phyloP scores from a whole-genome alignment of 2,113 vertebrate species.

The Apteryx mantelli region DNA sequence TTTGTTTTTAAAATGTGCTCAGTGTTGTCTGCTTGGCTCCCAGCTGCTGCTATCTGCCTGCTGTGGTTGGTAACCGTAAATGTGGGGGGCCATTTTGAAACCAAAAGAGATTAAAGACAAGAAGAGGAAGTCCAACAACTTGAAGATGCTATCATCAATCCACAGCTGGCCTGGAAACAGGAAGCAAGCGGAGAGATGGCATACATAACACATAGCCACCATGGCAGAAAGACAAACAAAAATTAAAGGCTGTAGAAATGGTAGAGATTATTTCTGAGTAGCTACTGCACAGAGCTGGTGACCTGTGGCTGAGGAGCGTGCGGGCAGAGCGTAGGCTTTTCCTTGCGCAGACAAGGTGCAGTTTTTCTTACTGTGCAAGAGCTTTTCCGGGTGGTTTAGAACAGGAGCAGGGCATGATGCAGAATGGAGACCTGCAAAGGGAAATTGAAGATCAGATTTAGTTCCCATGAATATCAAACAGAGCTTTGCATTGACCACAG shows the following conservation, averaged over 20 bases:
- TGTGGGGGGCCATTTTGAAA: conserved; percentile 67
- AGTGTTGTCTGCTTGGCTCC: neutral
- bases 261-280: neutral
- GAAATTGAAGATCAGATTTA: neutral
- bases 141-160: conserved; percentile 81
- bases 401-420: neutral
- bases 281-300: neutral
- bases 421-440: neutral
- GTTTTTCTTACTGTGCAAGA: neutral
- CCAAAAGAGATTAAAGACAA: conserved; percentile 74
- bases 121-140: conserved; percentile 81
- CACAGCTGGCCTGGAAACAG: conserved; percentile 79
- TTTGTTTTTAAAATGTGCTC: neutral
- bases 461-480: neutral
- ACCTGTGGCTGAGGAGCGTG: neutral
- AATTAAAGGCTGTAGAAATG: neutral
- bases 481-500: neutral
- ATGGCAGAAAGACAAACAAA: neutral
- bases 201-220: conserved; percentile 11
- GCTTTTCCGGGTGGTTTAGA: neutral
- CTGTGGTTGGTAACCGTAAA: conserved; percentile 74
- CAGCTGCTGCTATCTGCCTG: conserved; percentile 61
- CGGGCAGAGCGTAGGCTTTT: neutral
- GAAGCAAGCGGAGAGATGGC: conserved; percentile 64
- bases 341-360: neutral